phyloP scores from a whole-genome alignment of 2,888 invertebrate genomes.

The Trissonchulus latispiculum region DNA sequence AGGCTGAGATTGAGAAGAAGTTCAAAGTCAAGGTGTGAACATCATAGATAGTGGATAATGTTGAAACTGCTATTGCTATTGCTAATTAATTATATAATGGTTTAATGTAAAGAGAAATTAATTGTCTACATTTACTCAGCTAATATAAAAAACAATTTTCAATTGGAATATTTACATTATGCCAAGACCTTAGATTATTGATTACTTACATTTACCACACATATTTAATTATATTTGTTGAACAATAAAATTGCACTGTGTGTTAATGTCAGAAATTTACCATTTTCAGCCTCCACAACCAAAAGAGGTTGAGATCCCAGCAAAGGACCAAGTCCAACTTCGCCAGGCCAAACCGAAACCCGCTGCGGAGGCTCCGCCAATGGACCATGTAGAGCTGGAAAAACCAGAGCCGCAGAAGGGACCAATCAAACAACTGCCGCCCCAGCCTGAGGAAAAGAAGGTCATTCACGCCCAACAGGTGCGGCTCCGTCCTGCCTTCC shows the following conservation, averaged over 20 bases:
- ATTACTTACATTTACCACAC: too few relatives aligned
- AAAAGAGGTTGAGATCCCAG: slow-evolving; percentile 38
- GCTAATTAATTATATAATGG: too few relatives aligned
- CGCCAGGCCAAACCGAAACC: slow-evolving; percentile 23
- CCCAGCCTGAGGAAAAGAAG: slow-evolving; percentile 31
- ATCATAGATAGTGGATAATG: too few relatives aligned
- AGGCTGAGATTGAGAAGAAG: slow-evolving; percentile 27
- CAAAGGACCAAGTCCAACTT: slow-evolving; percentile 31
- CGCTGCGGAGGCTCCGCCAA: background rate
- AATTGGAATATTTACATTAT: too few relatives aligned
- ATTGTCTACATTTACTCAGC: too few relatives aligned
- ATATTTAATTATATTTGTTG: too few relatives aligned
- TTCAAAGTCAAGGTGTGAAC: slow-evolving; percentile 24
- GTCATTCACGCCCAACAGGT: slow-evolving; percentile 39
- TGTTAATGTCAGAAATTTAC: background rate
- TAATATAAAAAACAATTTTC: too few relatives aligned
- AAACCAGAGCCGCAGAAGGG: slow-evolving; percentile 23
- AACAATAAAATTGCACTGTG: too few relatives aligned
- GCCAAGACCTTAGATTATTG: too few relatives aligned
- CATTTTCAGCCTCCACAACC: slow-evolving; percentile 32
- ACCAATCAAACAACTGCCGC: slow-evolving; percentile 36
- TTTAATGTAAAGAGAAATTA: too few relatives aligned
- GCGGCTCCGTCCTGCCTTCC: slow-evolving; percentile 35
- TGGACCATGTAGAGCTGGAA: slow-evolving; percentile 16
- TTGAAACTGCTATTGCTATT: too few relatives aligned